phyloP scores from a whole-genome alignment of 2,113 vertebrate species.

The Aldabrachelys gigantea region DNA sequence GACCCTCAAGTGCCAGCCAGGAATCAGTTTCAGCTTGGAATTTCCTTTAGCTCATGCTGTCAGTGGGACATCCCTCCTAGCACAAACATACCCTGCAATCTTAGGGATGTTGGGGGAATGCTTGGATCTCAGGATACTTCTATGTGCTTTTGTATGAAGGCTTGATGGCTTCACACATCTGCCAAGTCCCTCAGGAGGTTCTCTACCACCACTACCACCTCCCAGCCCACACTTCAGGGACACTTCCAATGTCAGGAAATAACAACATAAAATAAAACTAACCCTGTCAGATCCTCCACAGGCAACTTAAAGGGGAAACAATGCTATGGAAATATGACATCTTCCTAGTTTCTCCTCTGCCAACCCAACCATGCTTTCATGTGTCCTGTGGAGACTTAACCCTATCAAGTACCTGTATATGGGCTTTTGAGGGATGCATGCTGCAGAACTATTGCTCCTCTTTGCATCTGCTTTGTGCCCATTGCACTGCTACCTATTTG shows the following conservation, averaged over 20 bases:
- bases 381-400: neutral
- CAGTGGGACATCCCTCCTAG: fast-evolving
- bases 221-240: neutral
- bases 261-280: neutral
- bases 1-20: too few species aligned
- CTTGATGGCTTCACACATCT: neutral
- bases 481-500: neutral
- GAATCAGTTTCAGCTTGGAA: neutral
- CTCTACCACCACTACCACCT: neutral
- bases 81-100: fast-evolving
- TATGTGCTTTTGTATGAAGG: neutral
- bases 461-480: neutral
- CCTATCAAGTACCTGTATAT: neutral
- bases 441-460: neutral
- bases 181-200: neutral
- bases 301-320: neutral
- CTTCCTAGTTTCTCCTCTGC: neutral
- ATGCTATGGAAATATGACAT: neutral
- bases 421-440: neutral
- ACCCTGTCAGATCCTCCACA: neutral
- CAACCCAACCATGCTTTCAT: neutral
- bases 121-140: neutral
- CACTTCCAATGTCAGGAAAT: neutral
- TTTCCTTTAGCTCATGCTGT: fast-evolving
- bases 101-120: neutral